These are phyloP conservation scores for Xiphias gladius DNA, from an alignment of 2,113 vertebrate species.

Conservation along the genomic window DNA sequence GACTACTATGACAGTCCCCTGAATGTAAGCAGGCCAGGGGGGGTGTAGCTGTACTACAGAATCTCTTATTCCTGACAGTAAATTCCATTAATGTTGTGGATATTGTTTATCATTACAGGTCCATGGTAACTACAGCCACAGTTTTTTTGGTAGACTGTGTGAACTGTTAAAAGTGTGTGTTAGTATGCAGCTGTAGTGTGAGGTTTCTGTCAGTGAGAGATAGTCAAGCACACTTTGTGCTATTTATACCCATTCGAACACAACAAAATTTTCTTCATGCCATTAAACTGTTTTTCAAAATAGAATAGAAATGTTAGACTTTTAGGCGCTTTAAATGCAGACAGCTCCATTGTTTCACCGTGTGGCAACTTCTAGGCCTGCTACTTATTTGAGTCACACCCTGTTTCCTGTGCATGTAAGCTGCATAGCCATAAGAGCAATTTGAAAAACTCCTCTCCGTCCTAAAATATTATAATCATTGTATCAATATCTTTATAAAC, in stretches of 20 bases:
- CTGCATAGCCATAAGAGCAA: not conserved
- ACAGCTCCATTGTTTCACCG: not conserved
- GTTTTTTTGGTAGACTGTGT: not conserved
- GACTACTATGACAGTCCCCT: not conserved
- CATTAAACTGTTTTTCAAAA: too few species aligned
- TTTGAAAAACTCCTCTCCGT: not conserved
- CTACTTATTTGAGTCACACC: not conserved
- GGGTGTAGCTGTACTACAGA: too few species aligned
- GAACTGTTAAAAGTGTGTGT: not conserved
- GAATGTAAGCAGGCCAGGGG: not conserved
- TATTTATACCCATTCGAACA: too few species aligned
- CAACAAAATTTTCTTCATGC: too few species aligned
- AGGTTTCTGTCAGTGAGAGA: not conserved
- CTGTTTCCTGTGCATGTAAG: too few species aligned
- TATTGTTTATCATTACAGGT: too few species aligned
- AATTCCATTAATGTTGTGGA: too few species aligned
- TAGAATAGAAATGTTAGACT: too few species aligned
- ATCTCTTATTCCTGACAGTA: too few species aligned
- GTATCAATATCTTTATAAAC: too few species aligned
- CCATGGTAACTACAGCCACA: too few species aligned
- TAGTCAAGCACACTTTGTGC: not conserved
- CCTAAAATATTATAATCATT: not conserved
- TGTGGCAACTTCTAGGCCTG: not conserved
- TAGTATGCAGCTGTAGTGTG: not conserved
- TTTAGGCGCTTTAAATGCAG: not conserved